phyloP scores from a whole-genome alignment of 2,888 invertebrate genomes.

The Schizaphis graminum region DNA sequence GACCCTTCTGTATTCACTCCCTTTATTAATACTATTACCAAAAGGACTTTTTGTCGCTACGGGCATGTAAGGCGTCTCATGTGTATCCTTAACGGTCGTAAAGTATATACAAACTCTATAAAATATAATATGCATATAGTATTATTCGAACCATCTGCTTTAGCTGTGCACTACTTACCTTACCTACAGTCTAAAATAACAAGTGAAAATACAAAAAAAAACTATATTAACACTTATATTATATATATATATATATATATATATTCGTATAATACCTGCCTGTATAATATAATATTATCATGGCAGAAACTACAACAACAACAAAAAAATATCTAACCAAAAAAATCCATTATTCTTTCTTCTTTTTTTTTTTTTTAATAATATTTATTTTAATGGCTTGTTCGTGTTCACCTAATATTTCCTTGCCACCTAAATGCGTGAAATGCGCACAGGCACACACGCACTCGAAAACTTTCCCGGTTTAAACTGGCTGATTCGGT shows the following conservation, averaged over 20 bases:
- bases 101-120: not conserved
- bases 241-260: not conserved
- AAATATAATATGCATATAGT: slow-evolving; percentile 14
- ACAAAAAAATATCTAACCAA: not conserved
- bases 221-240: not conserved
- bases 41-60: not conserved
- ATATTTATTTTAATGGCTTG: slow-evolving; percentile 20
- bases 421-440: not conserved
- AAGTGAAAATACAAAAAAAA: not conserved
- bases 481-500: not conserved
- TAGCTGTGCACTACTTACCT: not conserved
- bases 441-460: not conserved
- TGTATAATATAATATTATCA: not conserved
- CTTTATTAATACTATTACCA: not conserved
- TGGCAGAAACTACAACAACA: not conserved
- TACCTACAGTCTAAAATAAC: not conserved
- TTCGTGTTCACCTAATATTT: slow-evolving; percentile 43
- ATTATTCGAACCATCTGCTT: not conserved
- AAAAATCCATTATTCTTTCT: not conserved
- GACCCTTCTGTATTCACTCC: not conserved
- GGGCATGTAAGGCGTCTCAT: not conserved
- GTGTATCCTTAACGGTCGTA: not conserved
- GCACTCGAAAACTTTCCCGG: not conserved
- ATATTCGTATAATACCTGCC: not conserved
- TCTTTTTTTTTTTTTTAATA: not conserved